Evolutionary conservation across 2,113 vertebrate species (phyloP).

Genomic region (Ptilonorhynchus violaceus): DNA sequence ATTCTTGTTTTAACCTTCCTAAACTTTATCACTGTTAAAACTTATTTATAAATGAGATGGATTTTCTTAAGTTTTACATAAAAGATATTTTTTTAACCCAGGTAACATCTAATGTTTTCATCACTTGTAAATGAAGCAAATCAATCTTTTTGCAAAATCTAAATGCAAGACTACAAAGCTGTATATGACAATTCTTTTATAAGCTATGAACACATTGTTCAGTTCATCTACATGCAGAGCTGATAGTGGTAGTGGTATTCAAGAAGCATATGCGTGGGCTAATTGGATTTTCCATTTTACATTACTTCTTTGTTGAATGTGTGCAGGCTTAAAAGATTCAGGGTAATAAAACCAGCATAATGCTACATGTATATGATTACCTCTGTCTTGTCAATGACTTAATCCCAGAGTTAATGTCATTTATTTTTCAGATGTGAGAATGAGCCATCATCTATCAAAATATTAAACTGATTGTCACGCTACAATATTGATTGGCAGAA

Average conservation of each 20-base stretch:
- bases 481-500: not conserved
- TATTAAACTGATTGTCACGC: not conserved
- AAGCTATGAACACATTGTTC: not conserved
- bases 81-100: not conserved
- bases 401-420: conserved; percentile 18
- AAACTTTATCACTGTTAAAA: not conserved
- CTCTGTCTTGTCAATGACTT: conserved; percentile 26
- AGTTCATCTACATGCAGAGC: conserved; percentile 13
- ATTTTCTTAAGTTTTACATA: not conserved
- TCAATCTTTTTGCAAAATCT: not conserved
- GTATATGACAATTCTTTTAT: not conserved
- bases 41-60: not conserved
- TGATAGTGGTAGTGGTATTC: not conserved
- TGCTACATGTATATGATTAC: conserved; percentile 16
- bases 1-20: not conserved
- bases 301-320: conserved; percentile 40
- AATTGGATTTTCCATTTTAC: conserved; percentile 64
- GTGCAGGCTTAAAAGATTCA: conserved; percentile 36
- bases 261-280: conserved; percentile 23
- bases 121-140: not conserved
- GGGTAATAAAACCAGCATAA: conserved; percentile 43
- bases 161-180: not conserved
- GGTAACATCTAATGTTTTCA: not conserved
- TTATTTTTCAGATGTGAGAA: conserved; percentile 23
- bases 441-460: not conserved